Conservation (phyloP, 2,113 vertebrate genomes). For the Anseranas semipalmata region DNA sequence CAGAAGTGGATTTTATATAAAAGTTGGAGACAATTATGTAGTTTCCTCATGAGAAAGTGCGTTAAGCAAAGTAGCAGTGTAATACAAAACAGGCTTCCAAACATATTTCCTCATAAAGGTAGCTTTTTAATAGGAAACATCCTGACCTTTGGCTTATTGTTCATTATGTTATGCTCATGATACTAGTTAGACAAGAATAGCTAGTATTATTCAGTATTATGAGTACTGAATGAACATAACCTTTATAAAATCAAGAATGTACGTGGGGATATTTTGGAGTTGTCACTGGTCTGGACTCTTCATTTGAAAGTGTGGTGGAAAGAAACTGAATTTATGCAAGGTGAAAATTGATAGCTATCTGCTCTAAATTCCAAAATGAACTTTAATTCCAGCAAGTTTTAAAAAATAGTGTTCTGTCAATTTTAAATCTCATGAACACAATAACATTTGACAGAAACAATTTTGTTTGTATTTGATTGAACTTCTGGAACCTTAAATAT, state of each 20-base stretch:
- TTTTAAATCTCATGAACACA: background rate
- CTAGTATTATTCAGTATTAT: background rate
- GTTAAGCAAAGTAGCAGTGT: background rate
- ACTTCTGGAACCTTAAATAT: background rate
- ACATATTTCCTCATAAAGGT: background rate
- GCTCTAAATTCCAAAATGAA: constrained; percentile 17
- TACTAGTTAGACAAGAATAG: background rate
- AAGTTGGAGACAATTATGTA: background rate
- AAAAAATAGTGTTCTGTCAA: background rate
- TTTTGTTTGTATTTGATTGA: background rate
- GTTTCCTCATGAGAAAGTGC: background rate
- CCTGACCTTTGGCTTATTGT: background rate
- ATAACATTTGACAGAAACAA: background rate
- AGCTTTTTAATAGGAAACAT: background rate
- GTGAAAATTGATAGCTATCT: background rate
- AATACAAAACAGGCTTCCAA: background rate
- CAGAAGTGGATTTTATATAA: background rate
- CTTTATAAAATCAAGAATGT: background rate
- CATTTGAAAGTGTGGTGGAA: background rate
- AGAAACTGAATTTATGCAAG: background rate
- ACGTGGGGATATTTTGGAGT: background rate
- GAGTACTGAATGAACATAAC: background rate
- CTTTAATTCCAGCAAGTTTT: background rate
- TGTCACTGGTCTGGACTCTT: background rate
- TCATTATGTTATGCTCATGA: background rate